A percentile compares a stretch with the other conserved stretches of the same genome.
Evolutionary conservation across 2,797 vertebrate genomes (phyloP).

Genomic region (Pteronotus mesoamericanus): DNA sequence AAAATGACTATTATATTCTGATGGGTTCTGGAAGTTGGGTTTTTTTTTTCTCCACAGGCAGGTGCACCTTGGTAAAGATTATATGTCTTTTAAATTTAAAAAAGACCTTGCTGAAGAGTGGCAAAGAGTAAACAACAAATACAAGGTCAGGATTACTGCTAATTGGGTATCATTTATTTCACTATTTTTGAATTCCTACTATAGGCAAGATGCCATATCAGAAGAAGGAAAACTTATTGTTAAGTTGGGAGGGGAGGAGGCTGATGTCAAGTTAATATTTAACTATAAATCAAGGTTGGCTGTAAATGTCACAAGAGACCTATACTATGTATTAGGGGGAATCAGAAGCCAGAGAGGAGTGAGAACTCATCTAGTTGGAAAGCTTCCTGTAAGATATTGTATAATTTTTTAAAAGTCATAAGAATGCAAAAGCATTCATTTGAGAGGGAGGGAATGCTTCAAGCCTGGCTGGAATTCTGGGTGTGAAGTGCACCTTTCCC

Average conservation of each 20-base stretch:
- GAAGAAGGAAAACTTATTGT: neutral
- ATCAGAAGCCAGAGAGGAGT: neutral
- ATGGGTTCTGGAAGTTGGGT: neutral
- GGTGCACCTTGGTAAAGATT: slow-evolving; percentile 85
- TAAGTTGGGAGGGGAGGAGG: neutral
- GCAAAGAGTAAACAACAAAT: slow-evolving; percentile 77
- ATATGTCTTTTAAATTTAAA: slow-evolving; percentile 79
- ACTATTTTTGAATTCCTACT: neutral
- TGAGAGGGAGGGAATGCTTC: neutral
- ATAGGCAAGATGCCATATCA: neutral
- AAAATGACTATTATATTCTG: neutral
- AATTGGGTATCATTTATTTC: neutral
- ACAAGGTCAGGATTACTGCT: slow-evolving; percentile 82
- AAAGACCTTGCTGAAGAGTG: slow-evolving; percentile 83
- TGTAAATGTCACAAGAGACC: neutral
- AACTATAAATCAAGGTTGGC: neutral
- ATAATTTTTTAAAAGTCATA: neutral
- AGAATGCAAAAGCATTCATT: neutral
- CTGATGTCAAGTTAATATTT: neutral
- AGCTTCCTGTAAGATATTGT: neutral
- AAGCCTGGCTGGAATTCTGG: neutral
- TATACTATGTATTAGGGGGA: neutral
- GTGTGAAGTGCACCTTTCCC: neutral
- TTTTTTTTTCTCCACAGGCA: slow-evolving; percentile 81
- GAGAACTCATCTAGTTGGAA: neutral